Percentiles rank a stretch among this genome's conserved stretches.
phyloP scores from a whole-genome alignment of 1,140 invertebrate species.

The Drosophila pectinifera region DNA sequence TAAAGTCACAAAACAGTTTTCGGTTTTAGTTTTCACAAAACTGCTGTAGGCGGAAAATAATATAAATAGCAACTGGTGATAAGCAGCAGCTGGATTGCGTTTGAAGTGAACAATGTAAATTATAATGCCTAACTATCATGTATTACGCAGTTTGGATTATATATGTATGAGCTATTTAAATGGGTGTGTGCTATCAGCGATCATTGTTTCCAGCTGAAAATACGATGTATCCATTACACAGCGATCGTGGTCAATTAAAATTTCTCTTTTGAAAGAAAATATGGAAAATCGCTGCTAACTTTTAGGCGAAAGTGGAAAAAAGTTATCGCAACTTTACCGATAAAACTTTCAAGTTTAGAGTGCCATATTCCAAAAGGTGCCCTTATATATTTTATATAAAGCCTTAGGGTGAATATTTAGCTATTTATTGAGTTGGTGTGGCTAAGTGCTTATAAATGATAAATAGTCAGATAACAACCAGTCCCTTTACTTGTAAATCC shows the following conservation, averaged over 20 bases:
- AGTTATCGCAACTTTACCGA: background rate
- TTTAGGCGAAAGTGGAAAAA: slow-evolving; percentile 25
- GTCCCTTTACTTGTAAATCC: no score
- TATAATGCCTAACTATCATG: slow-evolving; percentile 7
- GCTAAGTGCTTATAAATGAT: background rate
- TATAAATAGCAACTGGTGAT: slow-evolving; percentile 25
- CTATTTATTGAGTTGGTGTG: background rate
- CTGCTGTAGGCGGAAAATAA: background rate
- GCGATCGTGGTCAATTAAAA: slow-evolving; percentile 31
- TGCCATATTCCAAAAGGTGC: no score
- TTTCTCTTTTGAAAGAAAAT: slow-evolving; percentile 29
- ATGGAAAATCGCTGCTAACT: background rate
- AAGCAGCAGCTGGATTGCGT: slow-evolving; percentile 44
- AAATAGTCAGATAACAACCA: no score
- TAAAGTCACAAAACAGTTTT: background rate
- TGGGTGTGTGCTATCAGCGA: slow-evolving; percentile 4
- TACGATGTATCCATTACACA: slow-evolving; percentile 39
- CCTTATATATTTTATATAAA: no score
- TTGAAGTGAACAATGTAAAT: slow-evolving; percentile 4
- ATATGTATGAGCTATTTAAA: background rate
- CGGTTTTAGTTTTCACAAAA: background rate
- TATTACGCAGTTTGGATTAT: slow-evolving; percentile 27
- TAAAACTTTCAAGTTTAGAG: background rate
- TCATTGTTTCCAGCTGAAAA: slow-evolving; percentile 37
- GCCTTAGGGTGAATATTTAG: background rate